Conservation (phyloP, 2,888 invertebrate species). For the Sarcophaga variegata region DNA sequence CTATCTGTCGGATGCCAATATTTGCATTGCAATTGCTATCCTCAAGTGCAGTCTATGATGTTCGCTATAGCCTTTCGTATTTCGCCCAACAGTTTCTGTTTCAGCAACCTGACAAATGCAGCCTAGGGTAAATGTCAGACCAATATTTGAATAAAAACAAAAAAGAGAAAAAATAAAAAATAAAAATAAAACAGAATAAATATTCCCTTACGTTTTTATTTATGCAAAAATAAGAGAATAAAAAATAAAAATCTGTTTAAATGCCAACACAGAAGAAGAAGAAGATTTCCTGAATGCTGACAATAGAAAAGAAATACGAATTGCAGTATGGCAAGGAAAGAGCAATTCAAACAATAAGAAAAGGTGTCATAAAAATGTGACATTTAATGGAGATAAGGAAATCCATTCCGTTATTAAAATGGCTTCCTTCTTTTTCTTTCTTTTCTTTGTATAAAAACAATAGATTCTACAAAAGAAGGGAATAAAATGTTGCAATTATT, state of each 20-base stretch:
- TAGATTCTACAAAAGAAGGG: neutral
- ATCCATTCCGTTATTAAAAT: constrained; percentile 55
- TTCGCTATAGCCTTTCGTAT: no score
- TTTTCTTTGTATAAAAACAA: constrained; percentile 15
- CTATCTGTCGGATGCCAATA: no score
- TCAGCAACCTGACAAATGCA: constrained; percentile 7
- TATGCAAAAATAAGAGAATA: constrained; percentile 5
- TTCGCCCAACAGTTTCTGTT: neutral
- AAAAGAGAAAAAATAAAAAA: no score
- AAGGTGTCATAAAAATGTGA: constrained; percentile 59
- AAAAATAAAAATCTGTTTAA: constrained; percentile 22
- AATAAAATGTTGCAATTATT: neutral
- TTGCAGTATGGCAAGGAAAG: neutral
- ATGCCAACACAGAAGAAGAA: constrained; percentile 12
- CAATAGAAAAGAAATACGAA: neutral
- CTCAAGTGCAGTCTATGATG: no score
- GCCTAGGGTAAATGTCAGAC: constrained; percentile 32
- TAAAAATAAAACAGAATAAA: no score
- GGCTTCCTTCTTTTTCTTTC: neutral
- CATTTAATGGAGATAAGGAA: constrained; percentile 58
- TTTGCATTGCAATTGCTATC: no score
- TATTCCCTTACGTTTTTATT: neutral
- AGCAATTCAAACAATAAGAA: constrained; percentile 17
- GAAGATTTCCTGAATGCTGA: constrained; percentile 32
- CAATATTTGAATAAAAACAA: neutral